A percentile compares a stretch with the other conserved stretches of the same genome.
Conservation (phyloP, 2,888 invertebrate species). For the Drosophila nr. perissopoda region DNA sequence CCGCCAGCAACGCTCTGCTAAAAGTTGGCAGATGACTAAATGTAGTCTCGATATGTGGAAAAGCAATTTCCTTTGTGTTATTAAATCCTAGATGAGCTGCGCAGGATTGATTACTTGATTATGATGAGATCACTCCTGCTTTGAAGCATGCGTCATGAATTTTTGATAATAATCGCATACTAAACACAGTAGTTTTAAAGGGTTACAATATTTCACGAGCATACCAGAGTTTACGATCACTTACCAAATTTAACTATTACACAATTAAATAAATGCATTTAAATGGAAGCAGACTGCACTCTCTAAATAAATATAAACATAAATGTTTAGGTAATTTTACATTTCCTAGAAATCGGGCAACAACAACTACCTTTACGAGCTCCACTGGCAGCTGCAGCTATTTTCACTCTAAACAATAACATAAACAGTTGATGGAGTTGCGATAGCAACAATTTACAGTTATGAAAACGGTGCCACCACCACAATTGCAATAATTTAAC, state of each 20-base stretch:
- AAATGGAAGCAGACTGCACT: not conserved
- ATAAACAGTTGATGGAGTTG: slow-evolving; percentile 14
- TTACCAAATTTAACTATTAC: not conserved
- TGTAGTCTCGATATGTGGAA: not conserved
- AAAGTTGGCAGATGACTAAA: slow-evolving; percentile 4
- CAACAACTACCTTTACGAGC: not conserved
- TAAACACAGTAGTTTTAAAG: not conserved
- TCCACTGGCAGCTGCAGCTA: slow-evolving; percentile 16
- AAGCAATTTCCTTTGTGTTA: not conserved
- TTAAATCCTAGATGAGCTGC: not conserved
- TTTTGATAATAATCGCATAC: not conserved
- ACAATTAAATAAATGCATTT: not conserved
- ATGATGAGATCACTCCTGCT: not conserved
- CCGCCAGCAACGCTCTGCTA: not conserved
- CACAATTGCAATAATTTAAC: slow-evolving; percentile 78
- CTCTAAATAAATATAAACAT: not conserved
- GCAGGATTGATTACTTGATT: not conserved
- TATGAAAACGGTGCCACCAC: slow-evolving; percentile 70
- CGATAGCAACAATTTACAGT: slow-evolving; percentile 57
- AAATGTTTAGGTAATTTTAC: not conserved
- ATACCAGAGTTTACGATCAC: not conserved
- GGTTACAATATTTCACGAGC: not conserved
- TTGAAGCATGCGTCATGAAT: not conserved
- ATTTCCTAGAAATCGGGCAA: slow-evolving; percentile 6
- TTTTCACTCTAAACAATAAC: slow-evolving; percentile 32